A percentile compares a stretch with the other conserved stretches of the same genome.
Conservation (phyloP, 2,888 invertebrate genomes). For the Heliconius sara region DNA sequence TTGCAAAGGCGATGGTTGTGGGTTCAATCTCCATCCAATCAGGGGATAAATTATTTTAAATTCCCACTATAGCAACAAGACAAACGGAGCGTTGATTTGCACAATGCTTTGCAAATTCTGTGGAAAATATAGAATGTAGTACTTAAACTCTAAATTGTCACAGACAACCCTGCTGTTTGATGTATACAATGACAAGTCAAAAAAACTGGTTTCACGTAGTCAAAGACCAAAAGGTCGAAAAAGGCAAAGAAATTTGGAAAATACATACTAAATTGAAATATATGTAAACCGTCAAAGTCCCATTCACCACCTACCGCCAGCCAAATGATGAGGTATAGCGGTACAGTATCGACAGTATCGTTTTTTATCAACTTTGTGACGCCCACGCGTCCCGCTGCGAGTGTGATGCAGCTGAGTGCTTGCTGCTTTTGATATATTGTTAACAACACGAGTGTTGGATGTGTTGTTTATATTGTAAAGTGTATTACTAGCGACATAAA, state of each 20-base stretch:
- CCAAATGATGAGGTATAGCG: constrained; percentile 33
- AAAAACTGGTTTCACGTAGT: too few species aligned
- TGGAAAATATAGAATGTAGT: too few species aligned
- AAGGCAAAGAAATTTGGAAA: background rate
- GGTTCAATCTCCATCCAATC: background rate
- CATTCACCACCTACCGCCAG: constrained; percentile 15
- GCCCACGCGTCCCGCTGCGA: constrained; percentile 26
- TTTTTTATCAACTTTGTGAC: constrained; percentile 31
- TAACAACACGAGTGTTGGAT: constrained; percentile 8
- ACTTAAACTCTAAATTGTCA: too few species aligned
- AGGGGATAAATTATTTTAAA: background rate
- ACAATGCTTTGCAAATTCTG: too few species aligned
- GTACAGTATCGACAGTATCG: background rate
- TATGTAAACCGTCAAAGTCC: constrained; percentile 15
- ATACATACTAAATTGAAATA: background rate
- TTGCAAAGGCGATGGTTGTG: background rate
- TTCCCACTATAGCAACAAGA: too few species aligned
- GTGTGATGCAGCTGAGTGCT: constrained; percentile 15
- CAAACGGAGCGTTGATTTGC: too few species aligned
- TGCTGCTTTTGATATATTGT: constrained; percentile 20
- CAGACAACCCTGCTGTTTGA: too few species aligned
- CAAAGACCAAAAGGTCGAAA: background rate
- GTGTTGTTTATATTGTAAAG: background rate
- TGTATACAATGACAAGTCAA: too few species aligned
- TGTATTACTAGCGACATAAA: too few species aligned